phyloP scores from a whole-genome alignment of 2,888 invertebrate genomes.

The Acleris laterana region DNA sequence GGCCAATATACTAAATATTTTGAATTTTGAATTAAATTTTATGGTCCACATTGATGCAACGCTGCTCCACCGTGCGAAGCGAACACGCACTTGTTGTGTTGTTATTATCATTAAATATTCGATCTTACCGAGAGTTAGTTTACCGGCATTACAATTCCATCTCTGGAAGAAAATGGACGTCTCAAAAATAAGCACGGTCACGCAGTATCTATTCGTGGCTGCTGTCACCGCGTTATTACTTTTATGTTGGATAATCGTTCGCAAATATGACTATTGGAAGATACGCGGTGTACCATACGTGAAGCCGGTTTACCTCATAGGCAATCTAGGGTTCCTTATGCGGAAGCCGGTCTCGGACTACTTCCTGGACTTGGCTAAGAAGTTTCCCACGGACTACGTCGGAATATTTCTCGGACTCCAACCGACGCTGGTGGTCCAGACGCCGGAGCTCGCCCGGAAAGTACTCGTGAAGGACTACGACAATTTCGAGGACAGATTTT shows the following conservation, averaged over 20 bases:
- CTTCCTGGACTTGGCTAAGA: conserved; percentile 52
- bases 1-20: too few relatives aligned
- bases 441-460: conserved; percentile 60
- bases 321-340: conserved; percentile 63
- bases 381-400: conserved; percentile 55
- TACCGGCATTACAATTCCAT: conserved; percentile 7
- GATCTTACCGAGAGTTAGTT: background rate
- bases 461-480: conserved; percentile 62
- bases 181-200: conserved; percentile 20
- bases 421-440: conserved; percentile 62
- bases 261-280: conserved; percentile 66
- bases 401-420: conserved; percentile 64
- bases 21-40: too few relatives aligned
- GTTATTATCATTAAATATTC: too few relatives aligned
- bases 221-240: conserved; percentile 42
- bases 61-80: too few relatives aligned
- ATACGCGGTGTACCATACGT: conserved; percentile 61
- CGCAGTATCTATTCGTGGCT: conserved; percentile 19
- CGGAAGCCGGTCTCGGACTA: conserved; percentile 60
- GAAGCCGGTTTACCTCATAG: conserved; percentile 56
- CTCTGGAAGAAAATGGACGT: conserved; percentile 17
- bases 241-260: conserved; percentile 50
- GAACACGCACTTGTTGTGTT: too few relatives aligned
- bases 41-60: too few relatives aligned
- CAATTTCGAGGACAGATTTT: conserved; percentile 60